Percentiles rank a stretch among this genome's conserved stretches.
phyloP scores from a whole-genome alignment of 2,797 vertebrate genomes.

The Betta splendens region DNA sequence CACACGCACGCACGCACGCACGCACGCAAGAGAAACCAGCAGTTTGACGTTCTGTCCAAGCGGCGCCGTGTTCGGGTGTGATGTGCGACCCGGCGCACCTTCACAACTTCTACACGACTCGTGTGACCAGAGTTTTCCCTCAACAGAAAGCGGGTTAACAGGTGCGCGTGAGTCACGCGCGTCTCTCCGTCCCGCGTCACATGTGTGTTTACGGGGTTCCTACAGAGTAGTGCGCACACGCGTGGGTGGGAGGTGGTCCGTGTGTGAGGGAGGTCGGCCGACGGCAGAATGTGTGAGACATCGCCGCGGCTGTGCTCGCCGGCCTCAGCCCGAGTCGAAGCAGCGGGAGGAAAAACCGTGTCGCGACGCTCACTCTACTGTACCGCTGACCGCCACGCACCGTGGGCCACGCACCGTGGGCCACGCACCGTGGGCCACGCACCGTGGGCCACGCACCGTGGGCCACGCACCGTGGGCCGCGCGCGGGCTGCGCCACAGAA shows the following conservation, averaged over 20 bases:
- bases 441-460: constrained; percentile 25
- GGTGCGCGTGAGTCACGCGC: constrained; percentile 22
- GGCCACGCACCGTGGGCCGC: constrained; percentile 36
- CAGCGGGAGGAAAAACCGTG: constrained; percentile 61
- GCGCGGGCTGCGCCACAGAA: constrained; percentile 37
- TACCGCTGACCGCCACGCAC: constrained; percentile 61
- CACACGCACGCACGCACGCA: constrained; percentile 54
- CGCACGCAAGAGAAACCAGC: constrained; percentile 39
- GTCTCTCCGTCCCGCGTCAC: too few species aligned
- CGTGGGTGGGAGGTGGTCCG: constrained; percentile 56
- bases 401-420: constrained; percentile 25
- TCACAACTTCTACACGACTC: constrained; percentile 14
- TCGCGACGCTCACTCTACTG: constrained; percentile 48
- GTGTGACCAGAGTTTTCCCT: constrained; percentile 8
- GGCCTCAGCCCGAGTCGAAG: constrained; percentile 30
- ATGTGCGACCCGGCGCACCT: not conserved
- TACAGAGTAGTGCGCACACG: not conserved
- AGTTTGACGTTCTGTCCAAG: constrained; percentile 36
- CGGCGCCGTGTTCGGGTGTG: constrained; percentile 2
- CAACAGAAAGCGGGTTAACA: not conserved
- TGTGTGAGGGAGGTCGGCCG: constrained; percentile 28
- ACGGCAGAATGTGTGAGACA: constrained; percentile 65
- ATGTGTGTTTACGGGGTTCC: not conserved
- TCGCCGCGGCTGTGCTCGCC: constrained; percentile 28
- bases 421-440: constrained; percentile 33